Conservation (phyloP, 2,888 invertebrate species). For the Marasmarcha lunaedactyla region DNA sequence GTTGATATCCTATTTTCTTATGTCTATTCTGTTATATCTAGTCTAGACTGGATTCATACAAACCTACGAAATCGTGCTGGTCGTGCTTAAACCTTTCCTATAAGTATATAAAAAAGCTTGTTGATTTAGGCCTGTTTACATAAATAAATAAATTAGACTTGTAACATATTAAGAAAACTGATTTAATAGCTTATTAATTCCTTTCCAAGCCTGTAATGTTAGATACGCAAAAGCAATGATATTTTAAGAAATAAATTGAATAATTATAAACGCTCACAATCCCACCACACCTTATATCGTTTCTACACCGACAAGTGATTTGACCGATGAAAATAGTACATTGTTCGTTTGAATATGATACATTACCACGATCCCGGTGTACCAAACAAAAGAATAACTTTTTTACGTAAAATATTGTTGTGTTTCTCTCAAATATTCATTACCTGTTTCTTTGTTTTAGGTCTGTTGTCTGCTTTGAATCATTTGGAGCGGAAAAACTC, state of each 20-base stretch:
- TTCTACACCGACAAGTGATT: background rate
- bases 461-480: slow-evolving; percentile 59
- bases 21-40: too few relatives aligned
- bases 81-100: too few relatives aligned
- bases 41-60: too few relatives aligned
- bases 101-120: too few relatives aligned
- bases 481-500: slow-evolving; percentile 68
- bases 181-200: too few relatives aligned
- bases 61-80: too few relatives aligned
- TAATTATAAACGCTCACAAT: background rate
- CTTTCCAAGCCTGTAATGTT: too few relatives aligned
- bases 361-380: slow-evolving; percentile 60
- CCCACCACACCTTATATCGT: background rate
- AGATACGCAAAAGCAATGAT: too few relatives aligned
- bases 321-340: slow-evolving; percentile 51
- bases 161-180: too few relatives aligned
- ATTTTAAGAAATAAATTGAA: background rate
- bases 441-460: slow-evolving; percentile 36
- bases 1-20: too few relatives aligned
- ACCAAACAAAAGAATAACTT: slow-evolving; percentile 64
- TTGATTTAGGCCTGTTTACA: too few relatives aligned
- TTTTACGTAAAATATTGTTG: slow-evolving; percentile 50
- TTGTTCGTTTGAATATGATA: slow-evolving; percentile 59
- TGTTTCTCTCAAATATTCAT: slow-evolving; percentile 29
- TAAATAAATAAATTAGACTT: too few relatives aligned